Percentiles rank a stretch among this genome's conserved stretches.
Conservation (phyloP, 1,140 invertebrate genomes). For the Drosophila serrata region DNA sequence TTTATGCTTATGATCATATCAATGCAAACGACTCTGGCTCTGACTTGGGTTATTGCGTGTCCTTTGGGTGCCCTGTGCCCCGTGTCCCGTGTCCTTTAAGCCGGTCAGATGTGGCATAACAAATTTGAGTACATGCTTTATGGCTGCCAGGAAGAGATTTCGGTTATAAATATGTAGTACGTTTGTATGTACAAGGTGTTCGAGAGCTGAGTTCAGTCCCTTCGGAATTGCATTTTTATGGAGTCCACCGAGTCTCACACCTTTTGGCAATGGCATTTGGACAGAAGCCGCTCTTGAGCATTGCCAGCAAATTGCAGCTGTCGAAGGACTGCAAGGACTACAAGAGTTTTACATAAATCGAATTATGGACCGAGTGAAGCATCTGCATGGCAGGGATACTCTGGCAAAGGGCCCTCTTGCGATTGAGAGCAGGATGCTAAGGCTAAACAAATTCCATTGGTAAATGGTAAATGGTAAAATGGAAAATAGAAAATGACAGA, state of each 20-base stretch:
- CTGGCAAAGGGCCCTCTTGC: conserved; percentile 49
- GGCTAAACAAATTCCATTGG: conserved; percentile 65
- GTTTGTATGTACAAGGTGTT: conserved; percentile 20
- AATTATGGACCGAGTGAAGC: conserved; percentile 55
- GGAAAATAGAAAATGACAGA: conserved; percentile 67
- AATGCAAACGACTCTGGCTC: conserved; percentile 55
- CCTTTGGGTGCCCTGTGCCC: conserved; percentile 29
- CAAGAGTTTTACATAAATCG: conserved; percentile 71
- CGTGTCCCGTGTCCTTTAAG: conserved; percentile 31
- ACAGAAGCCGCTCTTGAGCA: conserved; percentile 22
- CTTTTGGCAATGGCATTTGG: conserved; percentile 48
- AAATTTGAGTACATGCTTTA: conserved; percentile 49
- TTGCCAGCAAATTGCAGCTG: conserved; percentile 61
- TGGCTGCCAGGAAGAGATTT: conserved; percentile 44
- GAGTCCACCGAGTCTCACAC: conserved; percentile 39
- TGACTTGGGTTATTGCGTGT: conserved; percentile 36
- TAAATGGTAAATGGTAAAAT: conserved; percentile 72
- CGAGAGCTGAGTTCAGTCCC: conserved; percentile 28
- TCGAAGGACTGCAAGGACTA: conserved; percentile 40
- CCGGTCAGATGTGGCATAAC: conserved; percentile 52
- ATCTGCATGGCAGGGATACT: conserved; percentile 45
- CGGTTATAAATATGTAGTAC: conserved; percentile 11
- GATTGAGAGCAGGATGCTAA: conserved; percentile 33
- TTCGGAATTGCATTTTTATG: conserved; percentile 51
- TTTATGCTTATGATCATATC: conserved; percentile 76